Base-by-base conservation (phyloP, 2,113 vertebrate species). In the Erinaceus europaeus region DNA sequence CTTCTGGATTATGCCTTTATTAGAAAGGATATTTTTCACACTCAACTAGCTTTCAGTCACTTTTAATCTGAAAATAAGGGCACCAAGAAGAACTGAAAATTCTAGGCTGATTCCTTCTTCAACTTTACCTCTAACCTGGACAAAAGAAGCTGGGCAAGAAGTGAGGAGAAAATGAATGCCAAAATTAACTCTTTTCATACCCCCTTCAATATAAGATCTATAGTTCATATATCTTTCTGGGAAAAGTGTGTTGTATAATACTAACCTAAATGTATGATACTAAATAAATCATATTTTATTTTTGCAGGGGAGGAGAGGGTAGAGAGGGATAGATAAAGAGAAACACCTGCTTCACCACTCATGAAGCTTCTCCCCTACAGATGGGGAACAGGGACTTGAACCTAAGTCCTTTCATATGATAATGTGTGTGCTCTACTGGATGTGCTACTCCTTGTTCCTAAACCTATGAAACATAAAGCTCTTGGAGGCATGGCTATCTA, bases 1-100 rank as follows among this genome's bases (percentile, higher is more conserved):
- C 48, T 48, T 77, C 59, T 88, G 32, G 15, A 64, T 71, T 53
- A 57, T 62, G 29, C 46, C 71, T 87, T 82, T 36, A 40, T 25
- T 32, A 46, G 21, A 9, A 79, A 91, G n/a, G 42, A 50, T 67
- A 67, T 75, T 78, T 72, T 34, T 34, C 50, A 38, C n/a, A 38
- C 79, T 87, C 53, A 55, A 27, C 40, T 79, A 6, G 27, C 78
- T 91, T 84, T n/a, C 18, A 67, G 61, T 75, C n/a, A 77, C 55
- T 80, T 48, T 77, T 36, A 57, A 61, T 50, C 55, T 65, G 34
- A 71, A 36, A 25, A 36, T 21, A 67, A 84, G 8, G 38, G 36
- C 21, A 74, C 1, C 23, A 44, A 71, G 48, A 48, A 36, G 40
- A 89, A 53, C n/a, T 61, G 11, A 79, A 82, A 82, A 36, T 36